Conservation (phyloP, 2,888 invertebrate genomes). For the Eudasyphora cyanicolor region DNA sequence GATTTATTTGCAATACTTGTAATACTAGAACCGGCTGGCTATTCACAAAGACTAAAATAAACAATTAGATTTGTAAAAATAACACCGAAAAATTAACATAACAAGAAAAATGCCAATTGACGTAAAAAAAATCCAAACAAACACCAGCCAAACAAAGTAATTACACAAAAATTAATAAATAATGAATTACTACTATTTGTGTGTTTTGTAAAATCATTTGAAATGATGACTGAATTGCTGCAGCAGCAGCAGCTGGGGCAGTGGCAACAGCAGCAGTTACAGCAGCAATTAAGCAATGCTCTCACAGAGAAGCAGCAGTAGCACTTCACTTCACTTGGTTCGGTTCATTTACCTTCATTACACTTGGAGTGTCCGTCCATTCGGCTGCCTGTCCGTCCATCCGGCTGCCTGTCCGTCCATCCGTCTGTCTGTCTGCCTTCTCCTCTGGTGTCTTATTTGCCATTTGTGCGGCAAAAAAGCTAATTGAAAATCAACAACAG, state of each 20-base stretch:
- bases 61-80: too few species aligned
- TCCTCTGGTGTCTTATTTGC: constrained; percentile 6
- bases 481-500: constrained; percentile 60
- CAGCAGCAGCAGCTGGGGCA: not conserved
- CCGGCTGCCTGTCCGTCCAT: not conserved
- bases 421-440: constrained; percentile 1
- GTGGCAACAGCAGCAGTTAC: too few species aligned
- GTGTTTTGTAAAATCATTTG: constrained; percentile 7
- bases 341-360: constrained; percentile 62
- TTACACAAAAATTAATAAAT: not conserved
- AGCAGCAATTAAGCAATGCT: constrained; percentile 34
- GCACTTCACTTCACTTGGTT: not conserved
- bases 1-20: too few species aligned
- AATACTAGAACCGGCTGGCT: too few species aligned
- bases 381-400: not conserved
- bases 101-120: constrained; percentile 14
- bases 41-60: too few species aligned
- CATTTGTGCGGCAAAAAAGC: constrained; percentile 38
- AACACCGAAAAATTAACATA: too few species aligned
- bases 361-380: not conserved
- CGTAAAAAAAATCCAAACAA: not conserved
- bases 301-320: too few species aligned
- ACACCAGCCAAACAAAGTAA: not conserved
- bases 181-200: not conserved
- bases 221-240: not conserved